A percentile compares a stretch with the other conserved stretches of the same genome.
Conservation (phyloP, 2,797 vertebrate genomes). For the Galago senegalensis region DNA sequence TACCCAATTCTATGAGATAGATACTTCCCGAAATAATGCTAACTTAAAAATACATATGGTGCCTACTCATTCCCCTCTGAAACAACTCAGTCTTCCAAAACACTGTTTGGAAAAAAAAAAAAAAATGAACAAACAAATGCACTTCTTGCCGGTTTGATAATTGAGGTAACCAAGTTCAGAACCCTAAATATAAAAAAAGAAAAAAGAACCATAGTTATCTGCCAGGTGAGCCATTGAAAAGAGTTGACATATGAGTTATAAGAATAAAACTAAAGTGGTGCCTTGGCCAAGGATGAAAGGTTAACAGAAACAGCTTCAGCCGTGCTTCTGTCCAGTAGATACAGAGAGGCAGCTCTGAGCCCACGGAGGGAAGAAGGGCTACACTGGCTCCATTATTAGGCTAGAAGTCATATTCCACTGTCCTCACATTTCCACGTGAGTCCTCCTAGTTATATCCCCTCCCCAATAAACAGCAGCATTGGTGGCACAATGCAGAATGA, state of each 20-base stretch:
- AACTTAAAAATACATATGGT: background rate
- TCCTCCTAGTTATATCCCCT: background rate
- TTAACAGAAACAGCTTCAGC: background rate
- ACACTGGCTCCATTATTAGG: background rate
- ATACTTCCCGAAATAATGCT: background rate
- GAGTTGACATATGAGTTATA: background rate
- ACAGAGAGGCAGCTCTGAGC: background rate
- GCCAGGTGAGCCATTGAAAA: background rate
- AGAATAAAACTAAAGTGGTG: background rate
- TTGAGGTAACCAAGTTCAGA: background rate
- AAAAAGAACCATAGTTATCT: background rate
- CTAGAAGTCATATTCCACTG: background rate
- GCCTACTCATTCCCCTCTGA: background rate
- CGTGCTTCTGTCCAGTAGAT: background rate
- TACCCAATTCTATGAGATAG: background rate
- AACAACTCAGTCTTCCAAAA: background rate
- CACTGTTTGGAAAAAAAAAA: background rate
- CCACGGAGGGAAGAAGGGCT: background rate
- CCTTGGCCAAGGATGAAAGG: background rate
- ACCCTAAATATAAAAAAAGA: background rate
- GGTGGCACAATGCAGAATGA: background rate
- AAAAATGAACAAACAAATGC: background rate
- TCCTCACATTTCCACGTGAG: background rate
- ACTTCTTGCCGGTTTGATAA: background rate
- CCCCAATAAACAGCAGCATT: background rate